Base-by-base conservation (phyloP, 2,113 vertebrate genomes). In the Colossoma macropomum region DNA sequence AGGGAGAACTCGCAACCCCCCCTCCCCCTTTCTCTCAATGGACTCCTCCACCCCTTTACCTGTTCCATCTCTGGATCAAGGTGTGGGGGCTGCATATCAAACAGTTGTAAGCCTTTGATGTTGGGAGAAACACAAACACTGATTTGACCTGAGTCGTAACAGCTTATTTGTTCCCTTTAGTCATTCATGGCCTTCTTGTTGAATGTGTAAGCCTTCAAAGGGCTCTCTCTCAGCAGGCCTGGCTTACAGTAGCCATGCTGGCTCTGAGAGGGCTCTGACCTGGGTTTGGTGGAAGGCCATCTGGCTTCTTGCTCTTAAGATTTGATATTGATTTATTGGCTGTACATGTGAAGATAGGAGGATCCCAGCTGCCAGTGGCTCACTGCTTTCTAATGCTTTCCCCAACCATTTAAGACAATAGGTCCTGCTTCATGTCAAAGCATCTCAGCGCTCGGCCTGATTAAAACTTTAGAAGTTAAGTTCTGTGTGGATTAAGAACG, bases 161-260 rank as follows among this genome's bases (percentile, higher is more conserved):
- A 92, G 92, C 92, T 92, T 95, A 95, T 95, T 95, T 95, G 94
- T 95, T 93, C 93, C 91, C 93, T 94, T 94, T 94, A 95, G 94
- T 94, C 93, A 95, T 95, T 95, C 94, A 94, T 92, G 89, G 91
- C 77, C 90, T 85, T 85, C 89, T 90, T 87, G 91, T 93, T 94
- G 92, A 92, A 94, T 93, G 91, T 93, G 88, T 92, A 92, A 91
- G 92, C 86, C 93, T 94, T 95, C 94, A 95, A 95, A 94, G 94
- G 90, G 54, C 74, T 77, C 52, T 83, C 87, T 78, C 86, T 78
- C 87, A 88, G 82, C 91, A 88, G 86, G 85, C 84, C 79, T 19
- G 86, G 17, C 86, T 91, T 94, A 94, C 94, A 93, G 94, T 94
- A 94, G 92, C 93, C 82, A 41, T 84, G 87, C 85, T 90, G 91